A percentile compares a stretch with the other conserved stretches of the same genome.
phyloP scores from a whole-genome alignment of 2,888 invertebrate species.

The Cantharis lateralis region DNA sequence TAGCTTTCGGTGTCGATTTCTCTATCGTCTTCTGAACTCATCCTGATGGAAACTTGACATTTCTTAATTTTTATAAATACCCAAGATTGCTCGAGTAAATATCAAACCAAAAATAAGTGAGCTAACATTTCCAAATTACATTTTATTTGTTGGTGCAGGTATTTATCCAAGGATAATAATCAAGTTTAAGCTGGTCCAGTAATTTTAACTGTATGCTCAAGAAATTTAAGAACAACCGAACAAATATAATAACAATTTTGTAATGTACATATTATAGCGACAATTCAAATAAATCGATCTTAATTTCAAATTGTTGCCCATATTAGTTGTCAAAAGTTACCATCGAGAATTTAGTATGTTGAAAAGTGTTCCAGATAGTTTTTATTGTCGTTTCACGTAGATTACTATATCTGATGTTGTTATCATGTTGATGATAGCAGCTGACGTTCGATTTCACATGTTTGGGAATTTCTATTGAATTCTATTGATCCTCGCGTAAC shows the following conservation, averaged over 20 bases:
- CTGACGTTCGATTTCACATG: no score
- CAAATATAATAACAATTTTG: not conserved
- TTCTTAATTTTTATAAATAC: not conserved
- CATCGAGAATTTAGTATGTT: no score
- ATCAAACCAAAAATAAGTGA: not conserved
- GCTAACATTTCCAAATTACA: not conserved
- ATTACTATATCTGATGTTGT: no score
- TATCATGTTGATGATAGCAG: no score
- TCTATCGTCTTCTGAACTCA: conserved; percentile 6
- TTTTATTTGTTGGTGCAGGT: not conserved
- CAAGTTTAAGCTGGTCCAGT: not conserved
- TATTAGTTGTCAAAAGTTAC: no score
- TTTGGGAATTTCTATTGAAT: no score
- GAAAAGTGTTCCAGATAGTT: no score
- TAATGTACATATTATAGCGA: not conserved
- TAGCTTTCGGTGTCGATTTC: conserved; percentile 22
- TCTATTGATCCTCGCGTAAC: no score
- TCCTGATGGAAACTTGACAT: not conserved
- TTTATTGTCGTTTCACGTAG: no score
- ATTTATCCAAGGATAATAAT: not conserved
- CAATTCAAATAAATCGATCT: not conserved
- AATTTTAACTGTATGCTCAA: not conserved
- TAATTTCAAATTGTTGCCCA: no score
- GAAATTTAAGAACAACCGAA: not conserved
- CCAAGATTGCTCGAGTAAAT: not conserved